A percentile compares a stretch with the other conserved stretches of the same genome.
phyloP scores from a whole-genome alignment of 2,888 invertebrate genomes.

The Lampropteryx suffumata region DNA sequence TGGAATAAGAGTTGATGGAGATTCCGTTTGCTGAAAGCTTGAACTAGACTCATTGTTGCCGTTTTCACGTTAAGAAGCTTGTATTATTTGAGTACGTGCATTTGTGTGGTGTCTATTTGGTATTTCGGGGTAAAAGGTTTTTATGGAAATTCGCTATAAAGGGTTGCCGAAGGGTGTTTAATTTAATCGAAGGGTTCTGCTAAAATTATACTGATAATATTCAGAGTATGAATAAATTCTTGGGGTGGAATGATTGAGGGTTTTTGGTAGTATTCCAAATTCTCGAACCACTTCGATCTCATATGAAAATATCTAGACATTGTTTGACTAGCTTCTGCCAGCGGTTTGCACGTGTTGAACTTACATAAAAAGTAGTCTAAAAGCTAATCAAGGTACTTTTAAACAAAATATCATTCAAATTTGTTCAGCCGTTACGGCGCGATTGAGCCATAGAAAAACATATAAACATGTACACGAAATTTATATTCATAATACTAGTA shows the following conservation, averaged over 20 bases:
- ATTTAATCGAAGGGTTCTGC: neutral
- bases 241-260: constrained; percentile 24
- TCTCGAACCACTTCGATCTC: too few relatives aligned
- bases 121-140: constrained; percentile 1
- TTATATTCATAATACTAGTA: too few relatives aligned
- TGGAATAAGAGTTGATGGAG: constrained; percentile 55
- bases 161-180: neutral
- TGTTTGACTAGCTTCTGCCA: too few relatives aligned
- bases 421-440: too few relatives aligned
- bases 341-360: too few relatives aligned
- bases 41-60: constrained; percentile 68
- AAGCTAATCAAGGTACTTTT: too few relatives aligned
- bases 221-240: constrained; percentile 27
- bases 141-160: neutral
- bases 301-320: too few relatives aligned
- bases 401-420: too few relatives aligned
- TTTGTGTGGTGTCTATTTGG: too few relatives aligned
- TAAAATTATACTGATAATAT: constrained; percentile 32
- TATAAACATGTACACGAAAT: too few relatives aligned
- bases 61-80: constrained; percentile 46
- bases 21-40: constrained; percentile 66
- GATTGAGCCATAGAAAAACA: too few relatives aligned
- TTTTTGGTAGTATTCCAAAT: neutral
- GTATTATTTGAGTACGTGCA: constrained; percentile 13
- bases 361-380: too few relatives aligned